Evolutionary conservation across 2,888 invertebrate species (phyloP).

Genomic region (Keiferia lycopersicella): DNA sequence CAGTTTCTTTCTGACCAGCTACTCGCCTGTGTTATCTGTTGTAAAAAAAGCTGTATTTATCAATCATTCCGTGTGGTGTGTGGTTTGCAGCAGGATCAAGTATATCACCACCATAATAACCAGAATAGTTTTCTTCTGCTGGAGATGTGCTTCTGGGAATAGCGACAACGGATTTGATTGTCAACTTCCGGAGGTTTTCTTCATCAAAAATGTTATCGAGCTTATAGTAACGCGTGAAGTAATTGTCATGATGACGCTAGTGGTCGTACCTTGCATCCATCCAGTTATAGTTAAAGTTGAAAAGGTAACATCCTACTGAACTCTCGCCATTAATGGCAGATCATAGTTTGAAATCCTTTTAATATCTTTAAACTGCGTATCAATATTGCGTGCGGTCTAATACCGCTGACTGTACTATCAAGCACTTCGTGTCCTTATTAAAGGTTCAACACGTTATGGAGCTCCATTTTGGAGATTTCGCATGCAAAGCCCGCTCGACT

Average conservation of each 20-base stretch:
- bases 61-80: conserved; percentile 9
- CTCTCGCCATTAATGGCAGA: no score
- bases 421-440: no score
- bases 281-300: background rate
- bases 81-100: background rate
- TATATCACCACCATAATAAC: background rate
- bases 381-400: no score
- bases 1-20: conserved; percentile 40
- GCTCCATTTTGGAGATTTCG: no score
- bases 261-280: background rate
- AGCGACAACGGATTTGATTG: background rate
- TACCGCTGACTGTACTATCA: no score
- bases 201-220: background rate
- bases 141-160: background rate
- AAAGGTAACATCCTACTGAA: background rate
- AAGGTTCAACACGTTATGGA: no score
- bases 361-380: no score
- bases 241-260: background rate
- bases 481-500: no score
- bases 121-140: background rate
- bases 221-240: no score
- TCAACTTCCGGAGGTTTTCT: background rate
- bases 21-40: conserved; percentile 25
- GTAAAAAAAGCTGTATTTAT: background rate
- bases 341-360: no score